Percentiles rank a stretch among this genome's conserved stretches.
Conservation (phyloP, 2,888 invertebrate genomes). For the Clunio marinus region DNA sequence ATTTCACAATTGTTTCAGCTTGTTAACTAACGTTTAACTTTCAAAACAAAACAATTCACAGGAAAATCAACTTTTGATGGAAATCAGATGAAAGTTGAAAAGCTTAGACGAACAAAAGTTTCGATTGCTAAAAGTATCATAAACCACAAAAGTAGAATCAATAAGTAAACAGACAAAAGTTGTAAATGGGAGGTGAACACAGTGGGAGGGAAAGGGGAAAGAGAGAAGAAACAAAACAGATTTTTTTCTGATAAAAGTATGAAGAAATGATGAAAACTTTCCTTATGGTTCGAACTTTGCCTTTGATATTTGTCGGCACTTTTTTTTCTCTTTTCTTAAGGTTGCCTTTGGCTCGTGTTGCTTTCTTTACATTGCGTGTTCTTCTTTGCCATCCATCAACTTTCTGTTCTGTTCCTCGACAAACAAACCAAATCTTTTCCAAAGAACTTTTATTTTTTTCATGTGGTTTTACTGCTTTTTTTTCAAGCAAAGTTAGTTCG, state of each 20-base stretch:
- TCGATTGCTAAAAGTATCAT: background rate
- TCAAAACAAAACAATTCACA: background rate
- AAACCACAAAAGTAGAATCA: slow-evolving; percentile 3
- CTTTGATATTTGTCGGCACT: background rate
- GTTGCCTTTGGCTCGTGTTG: background rate
- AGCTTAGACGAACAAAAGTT: no score
- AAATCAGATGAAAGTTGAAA: background rate
- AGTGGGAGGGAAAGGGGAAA: no score
- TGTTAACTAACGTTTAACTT: background rate
- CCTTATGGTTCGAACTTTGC: background rate
- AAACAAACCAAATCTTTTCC: no score
- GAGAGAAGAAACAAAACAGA: no score
- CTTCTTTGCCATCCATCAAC: no score
- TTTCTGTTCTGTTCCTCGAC: no score
- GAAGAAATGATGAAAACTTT: background rate
- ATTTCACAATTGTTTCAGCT: slow-evolving; percentile 29
- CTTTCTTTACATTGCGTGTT: no score
- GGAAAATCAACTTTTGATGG: background rate
- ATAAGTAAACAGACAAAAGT: background rate
- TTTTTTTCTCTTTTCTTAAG: no score
- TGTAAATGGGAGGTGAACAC: background rate
- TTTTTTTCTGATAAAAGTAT: background rate
- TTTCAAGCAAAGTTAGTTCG: no score
- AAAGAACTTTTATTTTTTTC: no score
- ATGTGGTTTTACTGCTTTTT: no score